Conservation (phyloP, 1,140 invertebrate species). For the Ips typographus region DNA sequence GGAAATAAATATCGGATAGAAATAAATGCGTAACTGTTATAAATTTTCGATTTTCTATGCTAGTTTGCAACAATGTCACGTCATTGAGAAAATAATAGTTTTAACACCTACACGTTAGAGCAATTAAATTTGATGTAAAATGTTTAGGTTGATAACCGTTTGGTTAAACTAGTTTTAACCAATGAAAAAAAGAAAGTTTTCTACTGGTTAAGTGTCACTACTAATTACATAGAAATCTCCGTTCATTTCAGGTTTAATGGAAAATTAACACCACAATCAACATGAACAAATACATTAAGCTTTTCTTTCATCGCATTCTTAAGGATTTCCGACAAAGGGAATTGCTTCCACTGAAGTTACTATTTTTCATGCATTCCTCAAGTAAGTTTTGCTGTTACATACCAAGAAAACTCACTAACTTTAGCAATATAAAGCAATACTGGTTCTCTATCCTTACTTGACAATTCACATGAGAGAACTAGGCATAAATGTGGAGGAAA, state of each 20-base stretch:
- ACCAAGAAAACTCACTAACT: background rate
- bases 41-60: no score
- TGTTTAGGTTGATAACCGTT: no score
- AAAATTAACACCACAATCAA: slow-evolving; percentile 39
- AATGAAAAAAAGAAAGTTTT: no score
- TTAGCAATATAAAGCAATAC: slow-evolving; percentile 58
- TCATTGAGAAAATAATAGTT: no score
- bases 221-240: background rate
- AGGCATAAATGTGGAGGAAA: slow-evolving; percentile 80
- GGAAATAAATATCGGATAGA: no score
- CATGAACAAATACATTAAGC: slow-evolving; percentile 64
- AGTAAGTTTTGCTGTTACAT: slow-evolving; percentile 59
- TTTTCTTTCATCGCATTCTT: slow-evolving; percentile 65
- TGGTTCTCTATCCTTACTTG: slow-evolving; percentile 79
- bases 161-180: no score
- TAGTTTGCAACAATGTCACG: no score
- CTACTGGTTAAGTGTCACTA: no score
- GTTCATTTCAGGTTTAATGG: slow-evolving; percentile 28
- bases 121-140: no score
- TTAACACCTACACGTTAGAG: no score
- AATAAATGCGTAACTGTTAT: no score
- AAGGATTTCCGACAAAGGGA: slow-evolving; percentile 73
- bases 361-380: slow-evolving; percentile 76
- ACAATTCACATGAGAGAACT: slow-evolving; percentile 84
- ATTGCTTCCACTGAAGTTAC: slow-evolving; percentile 69